Evolutionary conservation across 2,888 invertebrate species (phyloP), one percentile per base, ranked within the genome.

Genomic region (Epistrophe grossulariae): DNA sequence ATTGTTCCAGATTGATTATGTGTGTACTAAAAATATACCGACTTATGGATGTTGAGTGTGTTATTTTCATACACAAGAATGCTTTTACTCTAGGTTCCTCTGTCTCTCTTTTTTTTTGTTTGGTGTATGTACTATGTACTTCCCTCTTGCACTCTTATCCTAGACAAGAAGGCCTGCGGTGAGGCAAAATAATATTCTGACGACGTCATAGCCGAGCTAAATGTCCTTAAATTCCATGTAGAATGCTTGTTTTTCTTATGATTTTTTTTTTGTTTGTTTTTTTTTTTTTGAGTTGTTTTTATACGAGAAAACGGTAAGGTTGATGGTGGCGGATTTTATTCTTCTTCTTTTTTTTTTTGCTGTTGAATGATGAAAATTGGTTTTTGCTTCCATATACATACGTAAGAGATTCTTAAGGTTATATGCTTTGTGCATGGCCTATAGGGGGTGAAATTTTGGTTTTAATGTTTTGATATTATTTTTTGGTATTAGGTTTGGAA

Each of bases 1-100:
- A 79, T 87, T 83, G 82, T 83, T 82, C 87, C 74, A 83, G 79
- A 87, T 79, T 87, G 76, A 82, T 87, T 82, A 79, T 87, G 79
- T 82, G 87, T 79, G 70, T 72, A 72, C 80, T 80, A 79, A 72
- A 85, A 82, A 79, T 78, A 64, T 38, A 74, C 71, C 68, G n/a
- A 43, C 31, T 43, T 50, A 50, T 50, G 40, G 38, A n/a, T 66
- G 7, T 74, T 13, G 35, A 76, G 71, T 60, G 57, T 64, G 74
- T 52, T 64, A 72, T 82, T 64, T 82, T 43, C 60, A 79, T 71
- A 35, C 73, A 78, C 70, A 81, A 72, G 85, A 57, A 68, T 66
- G 77, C 50, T 60, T 40, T 82, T 59, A 73, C 43, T 24, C 28
- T 11, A 15, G 24, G 40, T n/a, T 43, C 45, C 35, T 50, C n/a